Conservation (phyloP, 1,140 invertebrate genomes). For the Oryzaephilus surinamensis region DNA sequence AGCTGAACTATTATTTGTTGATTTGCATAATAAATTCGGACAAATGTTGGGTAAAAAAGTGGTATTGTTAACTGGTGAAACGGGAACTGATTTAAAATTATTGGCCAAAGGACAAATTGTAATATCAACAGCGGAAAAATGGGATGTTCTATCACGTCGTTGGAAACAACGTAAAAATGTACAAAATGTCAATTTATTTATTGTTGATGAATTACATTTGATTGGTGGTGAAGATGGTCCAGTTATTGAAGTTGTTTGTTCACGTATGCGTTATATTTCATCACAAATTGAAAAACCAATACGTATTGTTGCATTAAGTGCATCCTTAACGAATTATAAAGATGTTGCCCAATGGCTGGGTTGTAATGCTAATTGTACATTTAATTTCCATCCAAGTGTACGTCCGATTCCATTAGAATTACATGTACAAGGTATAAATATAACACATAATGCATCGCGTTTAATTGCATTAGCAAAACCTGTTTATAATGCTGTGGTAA, state of each 20-base stretch:
- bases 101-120: slow-evolving; percentile 89
- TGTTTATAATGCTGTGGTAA: slow-evolving; percentile 87
- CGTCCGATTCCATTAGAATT: slow-evolving; percentile 89
- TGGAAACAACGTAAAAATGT: slow-evolving; percentile 99
- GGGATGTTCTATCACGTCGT: slow-evolving; percentile 94
- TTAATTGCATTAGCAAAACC: slow-evolving; percentile 96
- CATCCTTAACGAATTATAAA: slow-evolving; percentile 88
- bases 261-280: slow-evolving; percentile 94
- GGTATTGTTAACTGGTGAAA: slow-evolving; percentile 95
- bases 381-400: slow-evolving; percentile 98
- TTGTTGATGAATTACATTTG: slow-evolving; percentile 95
- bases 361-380: slow-evolving; percentile 82
- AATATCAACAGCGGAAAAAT: slow-evolving; percentile 94
- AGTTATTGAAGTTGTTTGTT: slow-evolving; percentile 94
- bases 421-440: slow-evolving; percentile 95
- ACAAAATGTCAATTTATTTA: slow-evolving; percentile 93
- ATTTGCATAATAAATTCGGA: slow-evolving; percentile 87
- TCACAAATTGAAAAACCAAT: slow-evolving; percentile 91
- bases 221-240: slow-evolving; percentile 84
- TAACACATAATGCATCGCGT: slow-evolving; percentile 92
- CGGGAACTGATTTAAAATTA: slow-evolving; percentile 91
- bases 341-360: slow-evolving; percentile 97
- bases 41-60: slow-evolving; percentile 72
- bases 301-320: slow-evolving; percentile 89
- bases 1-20: slow-evolving; percentile 81